Evolutionary conservation across 1,140 invertebrate species (phyloP).

Genomic region (Zaprionus davidi): DNA sequence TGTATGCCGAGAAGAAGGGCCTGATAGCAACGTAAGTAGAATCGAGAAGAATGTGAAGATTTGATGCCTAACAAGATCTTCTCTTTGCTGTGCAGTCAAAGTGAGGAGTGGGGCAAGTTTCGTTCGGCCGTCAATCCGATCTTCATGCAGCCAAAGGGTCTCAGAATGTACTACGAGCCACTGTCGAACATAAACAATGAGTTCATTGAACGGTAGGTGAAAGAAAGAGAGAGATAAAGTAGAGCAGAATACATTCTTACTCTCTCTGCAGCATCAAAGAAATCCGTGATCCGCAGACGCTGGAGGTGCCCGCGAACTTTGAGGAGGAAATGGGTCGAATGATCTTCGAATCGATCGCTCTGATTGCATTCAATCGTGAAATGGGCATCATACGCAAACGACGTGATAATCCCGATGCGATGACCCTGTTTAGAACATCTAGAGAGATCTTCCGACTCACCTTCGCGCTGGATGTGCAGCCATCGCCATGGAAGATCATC

Average conservation of each 20-base stretch:
- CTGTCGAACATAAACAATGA: constrained; percentile 66
- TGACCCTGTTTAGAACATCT: constrained; percentile 18
- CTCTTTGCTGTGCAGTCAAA: constrained; percentile 39
- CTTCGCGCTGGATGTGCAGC: constrained; percentile 86
- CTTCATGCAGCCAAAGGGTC: constrained; percentile 68
- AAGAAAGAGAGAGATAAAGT: background rate
- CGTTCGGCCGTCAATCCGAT: constrained; percentile 63
- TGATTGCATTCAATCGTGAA: constrained; percentile 50
- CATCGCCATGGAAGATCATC: constrained; percentile 87
- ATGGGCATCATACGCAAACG: constrained; percentile 50
- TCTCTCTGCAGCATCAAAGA: constrained; percentile 50
- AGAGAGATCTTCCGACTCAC: constrained; percentile 26
- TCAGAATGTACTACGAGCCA: constrained; percentile 60
- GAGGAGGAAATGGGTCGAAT: constrained; percentile 40
- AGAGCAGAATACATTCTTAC: background rate
- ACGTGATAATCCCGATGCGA: constrained; percentile 42
- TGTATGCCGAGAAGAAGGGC: constrained; percentile 41
- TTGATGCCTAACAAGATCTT: background rate
- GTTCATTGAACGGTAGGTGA: constrained; percentile 68
- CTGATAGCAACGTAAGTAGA: constrained; percentile 54
- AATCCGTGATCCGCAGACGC: constrained; percentile 51
- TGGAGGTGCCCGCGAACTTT: constrained; percentile 49
- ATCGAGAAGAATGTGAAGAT: background rate
- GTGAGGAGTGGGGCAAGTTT: constrained; percentile 58
- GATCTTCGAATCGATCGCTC: constrained; percentile 44